Conservation (phyloP, 2,888 invertebrate species). For the Cynaeus angustus region DNA sequence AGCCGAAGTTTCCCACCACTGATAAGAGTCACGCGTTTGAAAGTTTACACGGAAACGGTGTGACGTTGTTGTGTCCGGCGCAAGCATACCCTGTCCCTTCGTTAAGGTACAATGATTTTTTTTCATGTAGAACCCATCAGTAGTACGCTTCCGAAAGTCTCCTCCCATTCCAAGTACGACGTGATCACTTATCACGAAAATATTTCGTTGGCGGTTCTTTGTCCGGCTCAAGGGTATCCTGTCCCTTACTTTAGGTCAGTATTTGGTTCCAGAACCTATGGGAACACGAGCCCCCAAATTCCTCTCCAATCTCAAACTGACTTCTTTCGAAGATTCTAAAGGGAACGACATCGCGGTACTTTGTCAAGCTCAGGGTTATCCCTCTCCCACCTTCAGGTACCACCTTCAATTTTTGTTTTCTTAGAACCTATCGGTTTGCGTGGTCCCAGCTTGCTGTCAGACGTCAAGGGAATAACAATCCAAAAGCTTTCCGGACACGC, state of each 20-base stretch:
- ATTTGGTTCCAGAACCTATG: slow-evolving; percentile 64
- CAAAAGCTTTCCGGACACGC: slow-evolving; percentile 64
- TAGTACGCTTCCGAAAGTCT: slow-evolving; percentile 73
- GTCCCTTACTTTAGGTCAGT: slow-evolving; percentile 76
- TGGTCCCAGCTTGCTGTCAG: slow-evolving; percentile 65
- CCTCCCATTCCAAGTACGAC: slow-evolving; percentile 68
- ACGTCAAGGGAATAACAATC: slow-evolving; percentile 64
- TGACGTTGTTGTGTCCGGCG: slow-evolving; percentile 82
- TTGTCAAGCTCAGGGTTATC: slow-evolving; percentile 76
- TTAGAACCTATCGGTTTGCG: slow-evolving; percentile 66
- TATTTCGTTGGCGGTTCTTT: slow-evolving; percentile 75
- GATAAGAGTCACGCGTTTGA: slow-evolving; percentile 80
- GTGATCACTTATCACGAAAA: slow-evolving; percentile 62
- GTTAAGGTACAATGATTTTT: slow-evolving; percentile 76
- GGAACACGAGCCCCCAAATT: slow-evolving; percentile 67
- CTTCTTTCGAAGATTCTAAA: slow-evolving; percentile 62
- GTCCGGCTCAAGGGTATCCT: slow-evolving; percentile 83
- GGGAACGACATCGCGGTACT: slow-evolving; percentile 64
- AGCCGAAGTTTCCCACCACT: slow-evolving; percentile 78
- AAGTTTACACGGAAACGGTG: slow-evolving; percentile 71
- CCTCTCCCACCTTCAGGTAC: slow-evolving; percentile 75
- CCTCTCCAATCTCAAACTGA: slow-evolving; percentile 62
- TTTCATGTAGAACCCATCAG: slow-evolving; percentile 72
- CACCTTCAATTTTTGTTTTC: slow-evolving; percentile 40
- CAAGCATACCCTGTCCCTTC: slow-evolving; percentile 85